Conservation (phyloP, 2,888 invertebrate species). For the Camptogramma bilineatum region DNA sequence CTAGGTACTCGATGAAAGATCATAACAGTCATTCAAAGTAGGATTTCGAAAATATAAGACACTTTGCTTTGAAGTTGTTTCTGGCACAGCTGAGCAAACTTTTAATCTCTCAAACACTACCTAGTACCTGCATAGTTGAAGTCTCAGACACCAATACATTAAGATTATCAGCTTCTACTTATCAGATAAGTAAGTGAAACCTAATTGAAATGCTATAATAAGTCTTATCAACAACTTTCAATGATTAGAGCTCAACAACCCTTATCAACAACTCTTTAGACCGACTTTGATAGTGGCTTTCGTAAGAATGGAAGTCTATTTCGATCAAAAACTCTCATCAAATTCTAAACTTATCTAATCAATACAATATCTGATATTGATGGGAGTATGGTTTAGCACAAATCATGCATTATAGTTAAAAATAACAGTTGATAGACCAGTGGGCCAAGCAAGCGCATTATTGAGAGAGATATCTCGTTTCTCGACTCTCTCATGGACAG, state of each 20-base stretch:
- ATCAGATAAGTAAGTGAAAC: conserved; percentile 12
- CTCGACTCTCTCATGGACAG: no score
- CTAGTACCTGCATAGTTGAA: neutral
- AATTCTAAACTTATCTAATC: no score
- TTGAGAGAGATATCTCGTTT: no score
- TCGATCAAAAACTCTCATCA: no score
- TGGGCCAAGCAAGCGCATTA: no score
- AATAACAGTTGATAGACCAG: no score
- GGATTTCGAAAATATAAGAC: no score
- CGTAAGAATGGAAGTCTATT: neutral
- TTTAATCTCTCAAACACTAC: neutral
- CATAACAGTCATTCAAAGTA: no score
- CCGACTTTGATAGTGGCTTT: neutral
- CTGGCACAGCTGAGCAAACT: neutral
- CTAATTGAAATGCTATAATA: conserved; percentile 19
- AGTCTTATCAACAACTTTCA: conserved; percentile 32
- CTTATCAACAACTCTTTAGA: neutral
- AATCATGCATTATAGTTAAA: no score
- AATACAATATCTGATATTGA: no score
- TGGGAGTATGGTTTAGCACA: no score
- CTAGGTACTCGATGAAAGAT: no score
- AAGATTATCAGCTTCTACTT: conserved; percentile 4
- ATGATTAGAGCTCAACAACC: conserved; percentile 51
- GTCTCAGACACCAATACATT: conserved; percentile 6
- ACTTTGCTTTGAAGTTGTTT: neutral